Conservation (phyloP, 2,888 invertebrate genomes). For the Odontocolon sp. region DNA sequence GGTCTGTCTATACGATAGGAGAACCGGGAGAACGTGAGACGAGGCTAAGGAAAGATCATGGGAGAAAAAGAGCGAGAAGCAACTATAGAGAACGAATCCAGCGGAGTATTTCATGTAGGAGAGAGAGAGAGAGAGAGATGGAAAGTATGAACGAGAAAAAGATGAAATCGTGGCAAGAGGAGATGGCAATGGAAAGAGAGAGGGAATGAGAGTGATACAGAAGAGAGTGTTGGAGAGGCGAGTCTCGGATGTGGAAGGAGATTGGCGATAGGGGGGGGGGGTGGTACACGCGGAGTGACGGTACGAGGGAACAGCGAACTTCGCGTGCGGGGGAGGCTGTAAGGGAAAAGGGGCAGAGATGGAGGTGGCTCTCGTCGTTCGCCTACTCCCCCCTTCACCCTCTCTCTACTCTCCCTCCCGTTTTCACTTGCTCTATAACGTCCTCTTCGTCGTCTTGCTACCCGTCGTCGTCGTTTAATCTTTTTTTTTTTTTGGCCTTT, state of each 20-base stretch:
- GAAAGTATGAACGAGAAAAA: not conserved
- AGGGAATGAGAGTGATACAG: constrained; percentile 14
- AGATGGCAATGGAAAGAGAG: not conserved
- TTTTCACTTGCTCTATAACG: no score
- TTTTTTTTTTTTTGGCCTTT: constrained; percentile 66
- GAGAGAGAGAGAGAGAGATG: not conserved
- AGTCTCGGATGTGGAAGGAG: constrained; percentile 41
- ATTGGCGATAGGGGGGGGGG: constrained; percentile 40
- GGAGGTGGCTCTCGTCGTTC: constrained; percentile 39
- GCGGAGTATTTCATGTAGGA: not conserved
- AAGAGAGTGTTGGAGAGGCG: constrained; percentile 27
- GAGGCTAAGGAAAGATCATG: no score
- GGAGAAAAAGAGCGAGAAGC: no score
- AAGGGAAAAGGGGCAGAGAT: constrained; percentile 43
- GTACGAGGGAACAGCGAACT: constrained; percentile 1
- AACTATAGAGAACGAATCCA: not conserved
- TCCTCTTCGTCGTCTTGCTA: not conserved
- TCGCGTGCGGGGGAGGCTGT: constrained; percentile 12
- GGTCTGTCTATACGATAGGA: no score
- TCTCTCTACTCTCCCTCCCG: no score
- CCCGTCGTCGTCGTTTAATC: constrained; percentile 27
- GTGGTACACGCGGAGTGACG: not conserved
- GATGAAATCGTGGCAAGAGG: not conserved
- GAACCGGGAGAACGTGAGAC: no score
- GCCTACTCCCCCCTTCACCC: no score